phyloP scores from a whole-genome alignment of 30 jellyfish, hydroid and myxozoan genomes.

The Hydractinia echinata region DNA sequence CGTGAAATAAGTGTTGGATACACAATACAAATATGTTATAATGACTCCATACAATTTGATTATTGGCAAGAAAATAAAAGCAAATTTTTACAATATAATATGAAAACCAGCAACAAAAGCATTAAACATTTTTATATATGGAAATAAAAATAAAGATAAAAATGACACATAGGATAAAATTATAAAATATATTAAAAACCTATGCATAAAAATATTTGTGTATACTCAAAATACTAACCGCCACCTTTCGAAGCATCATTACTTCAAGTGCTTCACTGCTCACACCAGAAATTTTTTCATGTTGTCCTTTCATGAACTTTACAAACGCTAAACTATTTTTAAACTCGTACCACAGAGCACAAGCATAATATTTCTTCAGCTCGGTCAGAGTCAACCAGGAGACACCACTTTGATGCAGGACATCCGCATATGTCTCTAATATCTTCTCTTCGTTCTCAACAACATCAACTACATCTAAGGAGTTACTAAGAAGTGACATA shows the following conservation, averaged over 20 bases:
- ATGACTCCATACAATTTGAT: too few relatives aligned
- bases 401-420: not conserved
- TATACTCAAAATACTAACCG: not conserved
- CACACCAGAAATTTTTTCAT: not conserved
- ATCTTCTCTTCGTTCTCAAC: not conserved
- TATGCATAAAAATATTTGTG: not conserved
- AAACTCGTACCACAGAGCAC: slow-evolving; percentile 5
- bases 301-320: not conserved
- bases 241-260: slow-evolving; percentile 3
- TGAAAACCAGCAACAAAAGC: too few relatives aligned
- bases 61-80: too few relatives aligned
- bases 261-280: not conserved
- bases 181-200: too few relatives aligned
- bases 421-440: not conserved
- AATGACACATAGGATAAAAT: too few relatives aligned
- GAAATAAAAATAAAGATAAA: too few relatives aligned
- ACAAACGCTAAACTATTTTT: not conserved
- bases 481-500: slow-evolving; percentile 5
- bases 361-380: not conserved
- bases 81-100: too few relatives aligned
- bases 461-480: not conserved
- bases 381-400: not conserved
- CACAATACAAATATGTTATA: too few relatives aligned
- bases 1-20: too few relatives aligned
- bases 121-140: too few relatives aligned